Base-by-base conservation (phyloP, 2,113 vertebrate species). In the Stictonetta naevosa region DNA sequence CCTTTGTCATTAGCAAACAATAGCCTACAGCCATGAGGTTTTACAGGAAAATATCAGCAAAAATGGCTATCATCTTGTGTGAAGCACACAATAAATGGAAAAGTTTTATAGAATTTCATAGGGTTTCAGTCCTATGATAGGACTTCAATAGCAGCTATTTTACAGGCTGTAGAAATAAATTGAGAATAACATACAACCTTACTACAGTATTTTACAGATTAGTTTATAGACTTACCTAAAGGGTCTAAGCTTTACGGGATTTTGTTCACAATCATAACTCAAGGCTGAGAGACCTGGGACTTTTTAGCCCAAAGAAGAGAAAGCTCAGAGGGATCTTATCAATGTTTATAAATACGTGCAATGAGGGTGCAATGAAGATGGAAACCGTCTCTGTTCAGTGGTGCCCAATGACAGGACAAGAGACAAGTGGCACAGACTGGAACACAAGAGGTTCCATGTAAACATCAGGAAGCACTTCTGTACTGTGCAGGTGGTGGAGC, bases 1-100 rank as follows among this genome's bases (percentile, higher is more conserved):
- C 66, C 88, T 95, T 84, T 96, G 92, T 95, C 90, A 83, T 90
- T 94, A 94, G 90, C 84, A 96, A 96, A 94, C 36, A 95, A 76
- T 56, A 48, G 72, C 91, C 78, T 92, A 48, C 21, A 10, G 48
- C 66, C 88, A 73, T 14, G 86, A 81, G 33, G 56, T 91, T 88
- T 87, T 91, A 58, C 21, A 56, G 28, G 50, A 92, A 95, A 33
- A 18, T 64, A 89, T 11, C 34, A 38, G 62, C 22, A 92, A 90
- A 94, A 89, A 66, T 46, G 0, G 74, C 52, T 91, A 42, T 52
- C 26, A 23, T 38, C 13, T 58, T 73, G 11, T 50, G n/a, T 64
- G 71, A 88, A 72, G 46, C 4, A 40, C n/a, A 44, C 13, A 73
- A 68, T 1, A 82, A 82, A 76, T 11, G 1, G 25, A 88, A 92